These are phyloP conservation scores for Cryptocephalus moraei DNA, from an alignment of 2,888 invertebrate species.

Conservation along the genomic window DNA sequence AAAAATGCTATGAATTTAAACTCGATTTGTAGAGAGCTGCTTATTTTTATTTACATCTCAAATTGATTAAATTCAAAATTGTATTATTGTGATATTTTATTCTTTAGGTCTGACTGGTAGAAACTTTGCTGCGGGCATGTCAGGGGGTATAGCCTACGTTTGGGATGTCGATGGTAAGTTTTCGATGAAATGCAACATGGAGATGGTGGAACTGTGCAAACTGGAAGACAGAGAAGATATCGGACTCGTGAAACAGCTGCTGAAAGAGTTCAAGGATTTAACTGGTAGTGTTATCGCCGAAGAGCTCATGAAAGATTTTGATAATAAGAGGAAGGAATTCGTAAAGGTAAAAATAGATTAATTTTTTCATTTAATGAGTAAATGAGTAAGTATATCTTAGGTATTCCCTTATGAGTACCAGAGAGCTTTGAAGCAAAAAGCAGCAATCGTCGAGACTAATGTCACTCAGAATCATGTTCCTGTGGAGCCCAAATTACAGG, in stretches of 20 bases:
- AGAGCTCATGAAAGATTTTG: conserved; percentile 64
- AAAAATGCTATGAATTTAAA: conserved; percentile 4
- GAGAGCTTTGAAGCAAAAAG: conserved; percentile 64
- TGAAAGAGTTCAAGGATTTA: conserved; percentile 76
- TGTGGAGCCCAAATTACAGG: conserved; percentile 41
- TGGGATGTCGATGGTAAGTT: conserved; percentile 83
- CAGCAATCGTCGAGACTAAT: conserved; percentile 30
- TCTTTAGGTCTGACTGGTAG: conserved; percentile 76
- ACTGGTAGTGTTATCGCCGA: conserved; percentile 76
- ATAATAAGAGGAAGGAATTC: conserved; percentile 69
- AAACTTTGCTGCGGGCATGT: conserved; percentile 99
- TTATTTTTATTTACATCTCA: no score
- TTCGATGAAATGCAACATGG: conserved; percentile 82
- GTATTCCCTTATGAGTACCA: conserved; percentile 96
- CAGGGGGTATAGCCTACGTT: conserved; percentile 86
- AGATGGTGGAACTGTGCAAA: conserved; percentile 86
- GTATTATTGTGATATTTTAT: neutral
- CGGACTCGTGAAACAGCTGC: conserved; percentile 58
- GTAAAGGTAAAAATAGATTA: conserved; percentile 49
- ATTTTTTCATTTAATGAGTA: no score
- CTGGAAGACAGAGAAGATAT: conserved; percentile 71
- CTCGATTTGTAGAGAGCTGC: no score
- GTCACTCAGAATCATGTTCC: conserved; percentile 16
- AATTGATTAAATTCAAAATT: no score
- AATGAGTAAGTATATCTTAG: neutral